Evolutionary conservation across 1,140 invertebrate genomes (phyloP), one percentile per base, ranked within the genome.

Genomic region (Apocrypta bakeri): DNA sequence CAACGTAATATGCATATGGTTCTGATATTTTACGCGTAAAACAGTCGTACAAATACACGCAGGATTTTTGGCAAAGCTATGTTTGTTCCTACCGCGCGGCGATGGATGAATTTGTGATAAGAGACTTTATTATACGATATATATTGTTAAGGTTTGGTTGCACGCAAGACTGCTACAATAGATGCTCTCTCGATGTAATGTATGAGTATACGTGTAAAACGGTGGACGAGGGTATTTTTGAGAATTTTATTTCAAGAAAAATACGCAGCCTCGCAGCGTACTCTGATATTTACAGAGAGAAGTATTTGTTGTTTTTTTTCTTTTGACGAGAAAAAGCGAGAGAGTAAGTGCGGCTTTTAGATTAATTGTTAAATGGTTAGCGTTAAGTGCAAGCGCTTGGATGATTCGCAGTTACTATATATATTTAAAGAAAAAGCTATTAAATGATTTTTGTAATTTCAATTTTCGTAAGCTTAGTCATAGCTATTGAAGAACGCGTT

Each of bases 291-390:
- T 17, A 17, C 12, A 17, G 42, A 48, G 42, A 14, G 3, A 17
- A 48, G 33, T 9, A 9, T 48, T 48, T 17, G 42, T 48, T 42
- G 40, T 42, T 48, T 48, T 17, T 48, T 48, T 17, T 37, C 33
- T 37, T 37, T 37, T n/a, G n/a, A n/a, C n/a, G 9, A 37, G 33
- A 37, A 37, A 37, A 37, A 37, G 14, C 2, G 14, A 56, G 21
- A 6, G 17, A 56, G 21, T n/a, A 56, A 6, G 48, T 21, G 48
- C 48, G 48, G 48, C 48, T 56, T 56, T 56, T n/a, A 56, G 48
- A 56, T 56, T 56, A 56, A 56, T 56, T 56, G 48, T 56, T 56
- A 56, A 56, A 56, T 56, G 48, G 48, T 56, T 56, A 56, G 48
- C 48, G 3, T 14, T 56, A 56, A 21, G 48, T 56, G 48, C 48